Conservation (phyloP, 2,888 invertebrate genomes). For the Nesidiocoris tenuis region DNA sequence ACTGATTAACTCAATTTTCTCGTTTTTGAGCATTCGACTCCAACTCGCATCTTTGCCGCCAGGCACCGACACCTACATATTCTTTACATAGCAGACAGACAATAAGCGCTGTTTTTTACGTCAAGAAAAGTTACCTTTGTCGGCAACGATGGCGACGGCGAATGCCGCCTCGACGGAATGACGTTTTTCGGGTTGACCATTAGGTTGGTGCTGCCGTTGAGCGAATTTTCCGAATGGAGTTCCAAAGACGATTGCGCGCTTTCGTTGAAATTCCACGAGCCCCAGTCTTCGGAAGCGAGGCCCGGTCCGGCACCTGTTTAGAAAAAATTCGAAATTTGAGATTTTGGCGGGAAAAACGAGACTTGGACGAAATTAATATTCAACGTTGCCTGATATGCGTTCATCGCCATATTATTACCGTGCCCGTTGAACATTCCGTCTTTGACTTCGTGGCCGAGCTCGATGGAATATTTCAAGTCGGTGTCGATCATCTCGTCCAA, state of each 20-base stretch:
- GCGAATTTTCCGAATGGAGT: slow-evolving; percentile 25
- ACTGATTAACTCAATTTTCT: too few relatives aligned
- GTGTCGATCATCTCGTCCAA: slow-evolving; percentile 46
- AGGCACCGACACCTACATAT: too few relatives aligned
- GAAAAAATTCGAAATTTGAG: too few relatives aligned
- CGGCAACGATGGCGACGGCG: slow-evolving; percentile 2
- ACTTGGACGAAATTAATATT: too few relatives aligned
- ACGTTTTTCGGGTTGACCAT: slow-evolving; percentile 46
- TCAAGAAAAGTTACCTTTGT: too few relatives aligned
- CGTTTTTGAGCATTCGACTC: too few relatives aligned
- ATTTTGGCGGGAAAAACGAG: too few relatives aligned
- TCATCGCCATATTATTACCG: too few relatives aligned
- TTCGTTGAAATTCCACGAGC: slow-evolving; percentile 38
- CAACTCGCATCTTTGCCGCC: too few relatives aligned
- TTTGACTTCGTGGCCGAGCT: slow-evolving; percentile 43
- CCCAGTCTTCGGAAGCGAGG: slow-evolving; percentile 37
- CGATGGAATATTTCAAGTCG: slow-evolving; percentile 44
- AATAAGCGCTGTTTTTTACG: too few relatives aligned
- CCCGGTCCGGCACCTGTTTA: slow-evolving; percentile 6
- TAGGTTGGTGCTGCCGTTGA: slow-evolving; percentile 26
- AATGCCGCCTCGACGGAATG: slow-evolving; percentile 38
- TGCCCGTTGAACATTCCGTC: slow-evolving; percentile 15
- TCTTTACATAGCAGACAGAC: too few relatives aligned
- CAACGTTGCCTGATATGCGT: too few relatives aligned
- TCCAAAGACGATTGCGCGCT: slow-evolving; percentile 19